These are phyloP conservation scores for Xiphophorus birchmanni DNA, from an alignment of 2,797 vertebrate species.

Conservation along the genomic window DNA sequence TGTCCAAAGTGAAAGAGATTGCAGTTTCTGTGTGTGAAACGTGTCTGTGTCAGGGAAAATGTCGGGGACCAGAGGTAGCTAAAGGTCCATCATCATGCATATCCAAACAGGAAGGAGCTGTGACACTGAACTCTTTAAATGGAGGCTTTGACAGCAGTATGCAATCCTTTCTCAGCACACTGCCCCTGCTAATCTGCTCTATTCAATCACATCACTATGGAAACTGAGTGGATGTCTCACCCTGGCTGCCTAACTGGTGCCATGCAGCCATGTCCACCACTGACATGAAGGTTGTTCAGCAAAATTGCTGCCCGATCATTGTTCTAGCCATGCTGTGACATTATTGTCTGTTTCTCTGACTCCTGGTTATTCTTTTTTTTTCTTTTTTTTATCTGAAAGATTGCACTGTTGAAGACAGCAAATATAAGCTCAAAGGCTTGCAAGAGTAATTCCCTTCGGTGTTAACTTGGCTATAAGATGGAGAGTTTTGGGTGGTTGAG, in stretches of 20 bases:
- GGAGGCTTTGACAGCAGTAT: conserved; percentile 69
- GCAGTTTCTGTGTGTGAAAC: conserved; percentile 20
- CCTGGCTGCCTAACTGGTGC: conserved; percentile 74
- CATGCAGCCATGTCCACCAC: conserved; percentile 61
- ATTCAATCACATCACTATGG: conserved; percentile 84
- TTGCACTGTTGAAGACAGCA: conserved; percentile 20
- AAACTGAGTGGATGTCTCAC: conserved; percentile 81
- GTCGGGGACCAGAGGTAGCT: conserved; percentile 24
- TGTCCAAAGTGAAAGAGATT: conserved; percentile 5
- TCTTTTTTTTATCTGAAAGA: conserved; percentile 24
- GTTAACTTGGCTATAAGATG: conserved; percentile 28
- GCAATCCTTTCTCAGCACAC: conserved; percentile 73
- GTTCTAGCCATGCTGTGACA: conserved; percentile 27
- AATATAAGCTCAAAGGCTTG: conserved; percentile 26
- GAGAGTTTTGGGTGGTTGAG: conserved; percentile 41
- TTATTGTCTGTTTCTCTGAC: conserved; percentile 36
- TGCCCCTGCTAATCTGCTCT: conserved; percentile 79
- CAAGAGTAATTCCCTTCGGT: conserved; percentile 28
- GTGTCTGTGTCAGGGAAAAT: conserved; percentile 6
- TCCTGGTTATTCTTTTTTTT: conserved; percentile 1
- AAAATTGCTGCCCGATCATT: conserved; percentile 52
- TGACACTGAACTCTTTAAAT: conserved; percentile 67
- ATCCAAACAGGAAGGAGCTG: conserved; percentile 48
- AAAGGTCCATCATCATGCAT: conserved; percentile 53
- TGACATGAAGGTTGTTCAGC: conserved; percentile 63